Evolutionary conservation across 2,113 vertebrate species (phyloP).

Genomic region (Herpetotheres cachinnans): DNA sequence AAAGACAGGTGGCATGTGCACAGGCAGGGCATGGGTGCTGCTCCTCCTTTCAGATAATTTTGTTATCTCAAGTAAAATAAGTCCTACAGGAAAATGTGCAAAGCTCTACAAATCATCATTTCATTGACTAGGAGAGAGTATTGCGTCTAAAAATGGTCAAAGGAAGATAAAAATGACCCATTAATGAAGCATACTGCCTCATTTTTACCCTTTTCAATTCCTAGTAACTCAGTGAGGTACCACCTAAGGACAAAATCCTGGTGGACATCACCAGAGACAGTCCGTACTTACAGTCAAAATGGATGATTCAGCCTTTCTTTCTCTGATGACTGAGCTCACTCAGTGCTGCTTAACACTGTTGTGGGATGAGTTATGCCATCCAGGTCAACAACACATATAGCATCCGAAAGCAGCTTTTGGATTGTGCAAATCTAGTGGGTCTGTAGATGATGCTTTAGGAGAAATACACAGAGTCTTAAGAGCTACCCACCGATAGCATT

Average conservation of each 20-base stretch:
- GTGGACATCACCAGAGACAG: not conserved
- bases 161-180: not conserved
- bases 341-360: not conserved
- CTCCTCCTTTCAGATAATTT: not conserved
- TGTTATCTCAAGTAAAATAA: not conserved
- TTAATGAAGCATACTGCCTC: not conserved
- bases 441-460: not conserved
- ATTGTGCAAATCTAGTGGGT: not conserved
- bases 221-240: not conserved
- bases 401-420: not conserved
- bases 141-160: not conserved
- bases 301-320: not conserved
- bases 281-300: not conserved
- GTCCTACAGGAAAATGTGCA: not conserved
- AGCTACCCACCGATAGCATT: not conserved
- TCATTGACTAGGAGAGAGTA: not conserved
- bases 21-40: not conserved
- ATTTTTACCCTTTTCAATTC: not conserved
- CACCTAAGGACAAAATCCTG: not conserved
- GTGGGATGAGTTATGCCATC: too few relatives aligned
- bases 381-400: not conserved
- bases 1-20: not conserved
- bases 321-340: not conserved
- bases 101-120: not conserved
- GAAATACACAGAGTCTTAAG: not conserved